Evolutionary conservation across 1,140 invertebrate species (phyloP).

Genomic region (Plutomurus gul): DNA sequence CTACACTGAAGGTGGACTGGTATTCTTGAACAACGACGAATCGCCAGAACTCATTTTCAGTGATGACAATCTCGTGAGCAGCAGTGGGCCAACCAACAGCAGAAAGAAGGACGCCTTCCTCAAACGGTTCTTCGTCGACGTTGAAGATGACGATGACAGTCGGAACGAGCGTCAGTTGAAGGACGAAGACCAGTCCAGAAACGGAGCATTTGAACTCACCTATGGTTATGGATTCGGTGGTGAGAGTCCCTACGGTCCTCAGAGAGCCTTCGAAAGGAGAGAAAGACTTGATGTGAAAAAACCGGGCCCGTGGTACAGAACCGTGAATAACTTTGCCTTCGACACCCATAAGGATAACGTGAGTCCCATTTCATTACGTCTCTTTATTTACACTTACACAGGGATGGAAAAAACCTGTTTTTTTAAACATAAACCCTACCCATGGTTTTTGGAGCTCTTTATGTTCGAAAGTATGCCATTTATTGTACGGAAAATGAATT

Average conservation of each 20-base stretch:
- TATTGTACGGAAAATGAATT: no score
- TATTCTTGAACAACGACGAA: slow-evolving; percentile 59
- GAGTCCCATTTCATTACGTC: no score
- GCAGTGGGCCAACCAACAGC: not conserved
- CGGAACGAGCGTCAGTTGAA: not conserved
- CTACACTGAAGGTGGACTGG: slow-evolving; percentile 69
- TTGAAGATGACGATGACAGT: not conserved
- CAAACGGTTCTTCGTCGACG: not conserved
- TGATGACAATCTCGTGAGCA: not conserved
- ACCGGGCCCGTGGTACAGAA: slow-evolving; percentile 78
- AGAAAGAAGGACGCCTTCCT: not conserved
- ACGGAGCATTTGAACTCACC: slow-evolving; percentile 50
- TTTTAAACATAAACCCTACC: no score
- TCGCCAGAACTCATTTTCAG: not conserved
- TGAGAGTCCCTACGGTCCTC: slow-evolving; percentile 46
- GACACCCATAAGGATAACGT: slow-evolving; percentile 5
- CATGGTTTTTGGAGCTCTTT: no score
- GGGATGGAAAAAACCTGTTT: no score
- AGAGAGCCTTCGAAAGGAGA: slow-evolving; percentile 73
- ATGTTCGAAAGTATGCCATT: no score
- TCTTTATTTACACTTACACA: no score
- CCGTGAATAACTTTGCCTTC: slow-evolving; percentile 64
- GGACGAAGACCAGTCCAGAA: slow-evolving; percentile 54
- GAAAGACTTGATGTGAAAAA: slow-evolving; percentile 93
- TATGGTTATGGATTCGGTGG: slow-evolving; percentile 34